A percentile compares a stretch with the other conserved stretches of the same genome.
These are phyloP conservation scores for Apodemia hepburni DNA, from an alignment of 2,888 invertebrate species.

Conservation along the genomic window DNA sequence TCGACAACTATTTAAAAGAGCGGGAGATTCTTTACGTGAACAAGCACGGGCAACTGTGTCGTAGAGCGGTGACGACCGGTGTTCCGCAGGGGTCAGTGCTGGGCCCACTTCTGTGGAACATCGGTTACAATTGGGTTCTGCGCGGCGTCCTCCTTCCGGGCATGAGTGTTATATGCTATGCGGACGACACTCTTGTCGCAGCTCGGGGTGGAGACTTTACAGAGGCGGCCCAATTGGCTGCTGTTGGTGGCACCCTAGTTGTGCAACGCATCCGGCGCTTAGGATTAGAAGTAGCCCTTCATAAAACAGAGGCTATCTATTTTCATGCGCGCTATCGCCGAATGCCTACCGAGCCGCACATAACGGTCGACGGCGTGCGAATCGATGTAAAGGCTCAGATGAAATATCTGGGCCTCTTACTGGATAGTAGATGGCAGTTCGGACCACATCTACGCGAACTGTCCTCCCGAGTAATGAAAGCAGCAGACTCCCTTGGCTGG, in stretches of 20 bases:
- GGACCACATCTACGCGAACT: background rate
- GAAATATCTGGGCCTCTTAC: no score
- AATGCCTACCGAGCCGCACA: no score
- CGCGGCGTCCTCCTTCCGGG: conserved; percentile 15
- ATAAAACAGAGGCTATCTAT: conserved; percentile 21
- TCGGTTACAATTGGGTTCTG: no score
- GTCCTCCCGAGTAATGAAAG: background rate
- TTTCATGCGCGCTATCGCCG: conserved; percentile 20
- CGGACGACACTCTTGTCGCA: background rate
- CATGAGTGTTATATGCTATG: conserved; percentile 15
- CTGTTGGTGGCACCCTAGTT: background rate
- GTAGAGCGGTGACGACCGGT: background rate
- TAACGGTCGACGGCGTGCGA: no score
- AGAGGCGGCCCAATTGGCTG: background rate
- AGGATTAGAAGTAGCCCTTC: conserved; percentile 13
- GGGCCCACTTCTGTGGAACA: conserved; percentile 3
- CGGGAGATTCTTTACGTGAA: background rate
- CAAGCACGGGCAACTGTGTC: background rate
- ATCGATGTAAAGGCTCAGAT: no score
- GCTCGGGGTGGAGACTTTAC: no score
- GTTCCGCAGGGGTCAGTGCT: background rate
- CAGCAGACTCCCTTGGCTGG: background rate
- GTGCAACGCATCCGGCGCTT: background rate
- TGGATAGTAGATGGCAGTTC: no score
- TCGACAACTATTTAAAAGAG: no score